Evolutionary conservation across 2,888 invertebrate species (phyloP).

Genomic region (Arctia plantaginis): DNA sequence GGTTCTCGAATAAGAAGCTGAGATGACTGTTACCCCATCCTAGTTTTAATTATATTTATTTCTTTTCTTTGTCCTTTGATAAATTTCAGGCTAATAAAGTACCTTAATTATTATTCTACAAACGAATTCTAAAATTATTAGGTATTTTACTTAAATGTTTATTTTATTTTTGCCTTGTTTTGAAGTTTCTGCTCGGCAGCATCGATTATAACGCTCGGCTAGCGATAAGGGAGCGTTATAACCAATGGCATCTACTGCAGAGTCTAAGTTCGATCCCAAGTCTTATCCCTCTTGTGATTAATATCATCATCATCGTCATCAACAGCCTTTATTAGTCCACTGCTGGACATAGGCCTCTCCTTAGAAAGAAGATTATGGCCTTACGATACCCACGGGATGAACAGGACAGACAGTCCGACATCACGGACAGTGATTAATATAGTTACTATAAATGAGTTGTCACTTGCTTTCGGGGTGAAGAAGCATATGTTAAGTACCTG

Average conservation of each 20-base stretch:
- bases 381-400: too few species aligned
- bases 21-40: background rate
- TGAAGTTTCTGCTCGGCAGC: background rate
- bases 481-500: background rate
- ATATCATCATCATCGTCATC: too few species aligned
- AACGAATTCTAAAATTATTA: background rate
- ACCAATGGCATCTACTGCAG: background rate
- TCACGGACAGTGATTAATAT: background rate
- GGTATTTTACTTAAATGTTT: background rate
- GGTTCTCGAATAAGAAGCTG: background rate
- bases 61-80: background rate
- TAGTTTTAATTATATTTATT: background rate
- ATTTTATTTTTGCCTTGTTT: background rate
- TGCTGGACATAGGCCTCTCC: too few species aligned
- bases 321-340: too few species aligned
- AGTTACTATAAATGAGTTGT: background rate
- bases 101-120: background rate
- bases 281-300: background rate
- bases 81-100: background rate
- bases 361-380: too few species aligned
- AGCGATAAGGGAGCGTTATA: background rate
- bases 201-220: background rate
- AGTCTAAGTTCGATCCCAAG: background rate
- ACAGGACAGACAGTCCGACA: too few species aligned
- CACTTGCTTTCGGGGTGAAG: background rate